A percentile compares a stretch with the other conserved stretches of the same genome.
Evolutionary conservation across 2,113 vertebrate species (phyloP).

Genomic region (Gambusia affinis): DNA sequence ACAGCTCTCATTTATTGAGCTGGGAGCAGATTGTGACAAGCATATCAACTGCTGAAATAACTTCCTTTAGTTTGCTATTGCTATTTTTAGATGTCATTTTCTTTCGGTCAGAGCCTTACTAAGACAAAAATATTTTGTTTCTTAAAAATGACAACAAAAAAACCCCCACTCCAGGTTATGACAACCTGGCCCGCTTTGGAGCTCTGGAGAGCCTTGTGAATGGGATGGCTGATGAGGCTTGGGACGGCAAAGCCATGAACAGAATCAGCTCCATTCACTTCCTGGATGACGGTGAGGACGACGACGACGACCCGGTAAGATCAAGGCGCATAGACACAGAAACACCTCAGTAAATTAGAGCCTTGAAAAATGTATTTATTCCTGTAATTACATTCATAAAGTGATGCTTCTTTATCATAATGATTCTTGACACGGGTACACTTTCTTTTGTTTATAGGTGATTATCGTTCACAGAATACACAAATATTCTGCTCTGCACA

Average conservation of each 20-base stretch:
- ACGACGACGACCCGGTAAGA: conserved; percentile 90
- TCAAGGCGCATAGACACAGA: neutral
- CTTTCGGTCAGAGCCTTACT: neutral
- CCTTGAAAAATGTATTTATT: too few species aligned
- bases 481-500: neutral
- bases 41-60: conserved; percentile 28
- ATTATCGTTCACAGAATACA: neutral
- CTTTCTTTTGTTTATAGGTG: neutral
- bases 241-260: conserved; percentile 86
- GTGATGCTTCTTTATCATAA: too few species aligned
- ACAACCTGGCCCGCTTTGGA: conserved; percentile 91
- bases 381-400: too few species aligned
- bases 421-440: too few species aligned
- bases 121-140: conserved; percentile 5
- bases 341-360: too few species aligned
- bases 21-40: conserved; percentile 26
- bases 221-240: conserved; percentile 88
- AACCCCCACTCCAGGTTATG: conserved; percentile 69
- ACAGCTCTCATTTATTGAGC: conserved; percentile 46
- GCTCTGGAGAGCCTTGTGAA: conserved; percentile 91
- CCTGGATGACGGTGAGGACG: conserved; percentile 91
- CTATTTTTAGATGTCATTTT: neutral
- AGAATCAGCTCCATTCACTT: conserved; percentile 96
- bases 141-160: neutral
- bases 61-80: neutral